Percentiles rank a stretch among this genome's conserved stretches.
Conservation (phyloP, 1,140 invertebrate species). For the Muscidifurax raptorellus region DNA sequence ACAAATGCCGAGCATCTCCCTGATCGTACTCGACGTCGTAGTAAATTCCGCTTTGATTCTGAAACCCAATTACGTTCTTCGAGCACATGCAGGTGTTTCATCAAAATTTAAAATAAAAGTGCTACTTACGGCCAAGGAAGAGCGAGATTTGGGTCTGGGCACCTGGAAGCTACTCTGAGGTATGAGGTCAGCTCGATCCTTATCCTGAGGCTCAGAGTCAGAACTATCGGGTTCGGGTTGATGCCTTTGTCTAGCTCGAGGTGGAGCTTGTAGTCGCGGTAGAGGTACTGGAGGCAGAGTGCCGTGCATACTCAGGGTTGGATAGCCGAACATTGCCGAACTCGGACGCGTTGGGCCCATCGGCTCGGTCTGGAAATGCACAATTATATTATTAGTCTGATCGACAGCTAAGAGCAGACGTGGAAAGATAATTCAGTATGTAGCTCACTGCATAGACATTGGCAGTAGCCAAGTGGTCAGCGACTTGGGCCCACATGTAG, state of each 20-base stretch:
- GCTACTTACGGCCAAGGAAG: conserved; percentile 80
- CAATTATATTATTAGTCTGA: neutral
- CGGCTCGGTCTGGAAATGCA: conserved; percentile 78
- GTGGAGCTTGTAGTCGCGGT: conserved; percentile 77
- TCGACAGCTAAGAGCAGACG: no score
- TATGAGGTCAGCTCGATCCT: conserved; percentile 83
- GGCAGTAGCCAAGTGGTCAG: conserved; percentile 87
- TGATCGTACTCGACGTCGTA: conserved; percentile 91
- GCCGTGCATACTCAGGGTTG: conserved; percentile 79
- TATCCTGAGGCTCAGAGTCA: conserved; percentile 79
- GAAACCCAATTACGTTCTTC: conserved; percentile 53
- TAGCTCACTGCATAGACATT: conserved; percentile 85
- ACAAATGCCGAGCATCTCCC: conserved; percentile 78
- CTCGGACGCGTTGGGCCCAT: conserved; percentile 84
- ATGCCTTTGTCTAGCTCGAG: conserved; percentile 62
- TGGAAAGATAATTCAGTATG: neutral
- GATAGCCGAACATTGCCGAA: conserved; percentile 89
- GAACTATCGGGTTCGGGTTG: conserved; percentile 74
- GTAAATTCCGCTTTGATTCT: conserved; percentile 91
- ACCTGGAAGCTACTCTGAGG: conserved; percentile 79
- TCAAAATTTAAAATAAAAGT: neutral
- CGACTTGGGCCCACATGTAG: conserved; percentile 86
- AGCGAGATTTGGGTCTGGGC: conserved; percentile 86
- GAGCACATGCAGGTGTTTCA: neutral
- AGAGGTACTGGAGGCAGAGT: conserved; percentile 84